Conservation (phyloP, 2,797 vertebrate genomes). For the Psittacula echo region DNA sequence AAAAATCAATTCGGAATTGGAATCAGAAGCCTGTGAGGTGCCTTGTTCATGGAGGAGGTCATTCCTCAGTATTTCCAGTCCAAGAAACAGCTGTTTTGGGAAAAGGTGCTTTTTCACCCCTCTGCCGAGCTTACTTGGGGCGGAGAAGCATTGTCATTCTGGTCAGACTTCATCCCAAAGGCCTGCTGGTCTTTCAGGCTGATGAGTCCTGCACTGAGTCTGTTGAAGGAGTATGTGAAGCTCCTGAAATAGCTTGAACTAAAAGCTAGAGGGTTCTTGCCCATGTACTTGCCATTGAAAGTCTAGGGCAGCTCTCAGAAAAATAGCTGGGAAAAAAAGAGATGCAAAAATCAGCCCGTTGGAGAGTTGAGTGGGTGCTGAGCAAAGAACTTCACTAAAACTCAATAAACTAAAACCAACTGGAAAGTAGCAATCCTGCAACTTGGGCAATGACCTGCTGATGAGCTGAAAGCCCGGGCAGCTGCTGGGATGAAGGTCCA, state of each 20-base stretch:
- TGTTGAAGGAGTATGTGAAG: not conserved
- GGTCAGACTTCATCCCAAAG: not conserved
- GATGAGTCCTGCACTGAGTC: not conserved
- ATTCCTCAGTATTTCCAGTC: not conserved
- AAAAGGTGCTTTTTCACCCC: not conserved
- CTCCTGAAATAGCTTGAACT: not conserved
- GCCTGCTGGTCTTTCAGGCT: not conserved
- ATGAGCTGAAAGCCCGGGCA: not conserved
- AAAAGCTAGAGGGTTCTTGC: not conserved
- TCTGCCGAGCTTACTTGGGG: not conserved
- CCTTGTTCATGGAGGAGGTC: not conserved
- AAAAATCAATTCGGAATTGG: not conserved
- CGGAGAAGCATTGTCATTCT: rapidly evolving
- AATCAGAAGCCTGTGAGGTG: not conserved
- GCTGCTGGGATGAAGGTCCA: not conserved
- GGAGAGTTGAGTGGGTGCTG: not conserved
- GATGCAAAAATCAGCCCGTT: not conserved
- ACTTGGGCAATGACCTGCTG: not conserved
- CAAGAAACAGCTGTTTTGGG: not conserved
- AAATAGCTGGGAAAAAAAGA: not conserved
- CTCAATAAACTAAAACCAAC: not conserved
- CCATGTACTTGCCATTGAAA: not conserved
- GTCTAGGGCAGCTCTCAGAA: not conserved
- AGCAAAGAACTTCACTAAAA: not conserved
- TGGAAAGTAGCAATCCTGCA: not conserved